phyloP scores from a whole-genome alignment of 2,888 invertebrate species.

The Chouioia cunea region DNA sequence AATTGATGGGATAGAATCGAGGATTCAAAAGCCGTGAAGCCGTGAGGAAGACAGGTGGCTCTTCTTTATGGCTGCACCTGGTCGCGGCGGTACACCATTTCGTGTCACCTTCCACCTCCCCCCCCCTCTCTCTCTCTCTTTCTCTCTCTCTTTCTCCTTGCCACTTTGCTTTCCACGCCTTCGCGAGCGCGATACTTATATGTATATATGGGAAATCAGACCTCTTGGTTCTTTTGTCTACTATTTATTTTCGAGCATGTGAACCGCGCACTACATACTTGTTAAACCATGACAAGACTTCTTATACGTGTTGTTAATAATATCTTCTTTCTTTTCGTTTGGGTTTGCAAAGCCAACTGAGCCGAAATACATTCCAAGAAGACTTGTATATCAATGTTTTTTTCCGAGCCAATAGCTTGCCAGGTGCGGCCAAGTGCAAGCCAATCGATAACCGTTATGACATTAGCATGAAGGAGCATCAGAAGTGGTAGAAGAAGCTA shows the following conservation, averaged over 20 bases:
- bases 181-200: background rate
- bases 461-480: too few species aligned
- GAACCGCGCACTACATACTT: background rate
- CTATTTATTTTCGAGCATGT: background rate
- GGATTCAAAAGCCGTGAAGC: conserved; percentile 5
- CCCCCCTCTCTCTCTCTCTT: background rate
- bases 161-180: background rate
- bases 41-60: conserved; percentile 33
- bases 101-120: background rate
- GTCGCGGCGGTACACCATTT: conserved; percentile 1
- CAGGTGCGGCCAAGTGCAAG: too few species aligned
- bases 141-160: conserved; percentile 1
- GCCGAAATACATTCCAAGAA: too few species aligned
- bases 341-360: too few species aligned
- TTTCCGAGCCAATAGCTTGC: too few species aligned
- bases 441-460: too few species aligned
- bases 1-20: conserved; percentile 12
- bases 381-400: too few species aligned
- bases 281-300: too few species aligned
- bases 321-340: too few species aligned
- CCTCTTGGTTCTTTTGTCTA: conserved; percentile 6
- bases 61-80: conserved; percentile 23
- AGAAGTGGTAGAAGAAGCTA: too few species aligned
- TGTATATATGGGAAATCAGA: conserved; percentile 1
- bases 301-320: too few species aligned